A percentile compares a stretch with the other conserved stretches of the same genome.
Conservation (phyloP, 2,113 vertebrate species). For the Hypocryptadius cinnamomeus region DNA sequence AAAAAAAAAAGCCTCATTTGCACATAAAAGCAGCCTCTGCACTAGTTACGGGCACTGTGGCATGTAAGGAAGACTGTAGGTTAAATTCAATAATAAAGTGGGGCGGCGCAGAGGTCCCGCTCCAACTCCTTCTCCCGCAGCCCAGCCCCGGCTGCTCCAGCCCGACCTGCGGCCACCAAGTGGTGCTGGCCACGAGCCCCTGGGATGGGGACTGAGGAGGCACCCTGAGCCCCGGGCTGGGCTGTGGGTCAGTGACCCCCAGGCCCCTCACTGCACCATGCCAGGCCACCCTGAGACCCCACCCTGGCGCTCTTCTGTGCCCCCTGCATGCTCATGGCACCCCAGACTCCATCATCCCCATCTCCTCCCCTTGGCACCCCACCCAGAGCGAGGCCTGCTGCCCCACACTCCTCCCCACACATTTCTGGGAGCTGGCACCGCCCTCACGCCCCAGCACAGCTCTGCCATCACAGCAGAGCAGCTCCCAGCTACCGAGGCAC, state of each 20-base stretch:
- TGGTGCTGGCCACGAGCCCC: rapidly evolving
- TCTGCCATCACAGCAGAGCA: background rate
- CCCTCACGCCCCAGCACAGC: background rate
- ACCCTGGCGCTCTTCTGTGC: background rate
- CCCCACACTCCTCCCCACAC: rapidly evolving
- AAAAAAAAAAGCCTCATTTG: slow-evolving; percentile 73
- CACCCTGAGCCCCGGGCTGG: background rate
- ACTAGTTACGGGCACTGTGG: slow-evolving; percentile 60
- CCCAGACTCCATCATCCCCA: no score
- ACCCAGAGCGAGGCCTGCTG: rapidly evolving
- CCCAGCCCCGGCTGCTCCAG: background rate
- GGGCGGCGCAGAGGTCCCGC: background rate
- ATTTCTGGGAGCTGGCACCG: background rate
- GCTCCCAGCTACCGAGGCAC: rapidly evolving
- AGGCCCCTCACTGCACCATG: rapidly evolving
- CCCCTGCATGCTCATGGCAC: rapidly evolving
- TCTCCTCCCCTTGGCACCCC: background rate
- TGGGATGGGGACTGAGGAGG: background rate
- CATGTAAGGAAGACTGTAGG: slow-evolving; percentile 73
- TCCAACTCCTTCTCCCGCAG: background rate
- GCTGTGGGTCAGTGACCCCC: rapidly evolving
- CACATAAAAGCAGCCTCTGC: slow-evolving; percentile 79
- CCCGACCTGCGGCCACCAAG: rapidly evolving
- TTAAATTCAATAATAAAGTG: slow-evolving; percentile 71
- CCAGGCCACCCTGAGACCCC: background rate